Conservation (phyloP, 2,113 vertebrate species). For the Chroicocephalus ridibundus region DNA sequence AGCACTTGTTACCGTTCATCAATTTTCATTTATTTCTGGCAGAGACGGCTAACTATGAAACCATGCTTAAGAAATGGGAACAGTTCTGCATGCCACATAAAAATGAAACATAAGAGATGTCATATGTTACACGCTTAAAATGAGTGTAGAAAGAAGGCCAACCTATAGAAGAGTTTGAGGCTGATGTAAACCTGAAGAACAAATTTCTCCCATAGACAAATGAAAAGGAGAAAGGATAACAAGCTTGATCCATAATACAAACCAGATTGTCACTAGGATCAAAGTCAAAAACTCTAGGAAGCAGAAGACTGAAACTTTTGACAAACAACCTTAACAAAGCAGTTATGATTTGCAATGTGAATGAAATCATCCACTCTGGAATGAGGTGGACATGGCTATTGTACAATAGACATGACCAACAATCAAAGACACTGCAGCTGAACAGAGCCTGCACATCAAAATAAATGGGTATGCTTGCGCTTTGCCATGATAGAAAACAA, state of each 20-base stretch:
- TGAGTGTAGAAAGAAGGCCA: not conserved
- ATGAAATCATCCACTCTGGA: not conserved
- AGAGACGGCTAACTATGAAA: not conserved
- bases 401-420: not conserved
- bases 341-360: not conserved
- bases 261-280: not conserved
- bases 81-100: not conserved
- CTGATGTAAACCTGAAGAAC: not conserved
- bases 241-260: not conserved
- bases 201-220: not conserved
- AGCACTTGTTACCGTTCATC: not conserved
- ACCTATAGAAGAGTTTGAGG: not conserved
- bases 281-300: not conserved
- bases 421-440: not conserved
- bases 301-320: not conserved
- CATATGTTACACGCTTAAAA: not conserved
- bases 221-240: not conserved
- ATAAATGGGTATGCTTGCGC: not conserved
- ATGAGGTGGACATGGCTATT: not conserved
- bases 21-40: constrained; percentile 13
- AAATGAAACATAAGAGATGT: not conserved
- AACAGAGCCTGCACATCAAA: not conserved
- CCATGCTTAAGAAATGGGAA: not conserved
- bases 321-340: not conserved
- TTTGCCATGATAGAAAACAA: not conserved